Evolutionary conservation across 2,888 invertebrate genomes (phyloP), one percentile per base, ranked within the genome.

Genomic region (Vanessa cardui): DNA sequence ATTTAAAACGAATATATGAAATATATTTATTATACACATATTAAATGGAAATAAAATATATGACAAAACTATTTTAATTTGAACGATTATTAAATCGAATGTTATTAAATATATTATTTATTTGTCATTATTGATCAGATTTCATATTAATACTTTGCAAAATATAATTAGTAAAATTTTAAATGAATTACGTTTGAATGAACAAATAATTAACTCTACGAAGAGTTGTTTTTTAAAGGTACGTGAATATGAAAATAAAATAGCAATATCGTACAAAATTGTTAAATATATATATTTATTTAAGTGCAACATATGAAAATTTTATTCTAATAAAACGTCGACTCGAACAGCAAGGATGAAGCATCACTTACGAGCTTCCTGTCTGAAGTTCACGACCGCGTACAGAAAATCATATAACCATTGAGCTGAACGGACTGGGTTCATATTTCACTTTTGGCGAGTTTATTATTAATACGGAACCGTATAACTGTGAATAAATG

Each of bases 321-420:
- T 64, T 67, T 46, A 62, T 64, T 31, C 58, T 52, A 64, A 59
- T 50, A 70, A 71, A 71, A 62, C 60, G 58, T 64, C 45, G 49
- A 52, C 58, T 45, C 31, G 60, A 64, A 64, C 47, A 47, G 62
- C 62, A 46, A 21, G 20, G 50, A 67, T 58, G 45, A 62, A 66
- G 63, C 64, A 64, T 63, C 66, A 61, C 66, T 64, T 66, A 64
- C 56, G 56, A 58, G 69, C 66, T 74, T 68, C 63, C 69, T 68
- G 71, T 70, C 66, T 70, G 64, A 70, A 72, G 64, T 71, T 73
- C 70, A 68, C 69, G 46, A 68, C 66, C 47, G 65, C 71, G 61
- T 58, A 46, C 56, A 61, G 64, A 69, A 67, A 66, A 68, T 66
- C 63, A 64, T 66, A 70, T 68, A 73, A 66, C 58, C 61, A 50